Base-by-base conservation (phyloP, 2,888 invertebrate species). In the Tachina fera region DNA sequence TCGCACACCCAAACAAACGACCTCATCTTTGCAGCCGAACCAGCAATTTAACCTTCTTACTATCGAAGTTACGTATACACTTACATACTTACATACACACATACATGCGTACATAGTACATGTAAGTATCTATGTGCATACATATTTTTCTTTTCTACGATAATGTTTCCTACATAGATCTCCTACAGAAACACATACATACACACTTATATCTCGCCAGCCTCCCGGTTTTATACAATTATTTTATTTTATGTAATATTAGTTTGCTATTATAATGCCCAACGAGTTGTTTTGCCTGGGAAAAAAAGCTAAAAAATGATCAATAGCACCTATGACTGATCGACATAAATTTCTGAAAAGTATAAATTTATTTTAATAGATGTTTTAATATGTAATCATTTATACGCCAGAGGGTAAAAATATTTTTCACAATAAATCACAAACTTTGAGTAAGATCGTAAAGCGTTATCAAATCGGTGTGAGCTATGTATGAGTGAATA, bases 231-330 rank as follows among this genome's bases (percentile, higher is more conserved):
- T 80, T 58, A 49, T 58, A 49, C 72, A 80, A 67, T 74, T 74
- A 80, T 74, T 79, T 63, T 79, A 71, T 63, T 80, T 80, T 74
- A 58, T 80, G 43, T 65, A 58, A 67, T 16, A 41, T 67, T 49
- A 58, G 58, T 43, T 67, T 49, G 31, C 41, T 61, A 22, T 56
- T 47, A 9, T 19, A 16, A 11, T 22, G 19, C 43, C 72, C 67
- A 80, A 49, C 49, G n/a, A 74, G 43, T 10, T 43, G 14, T 61
- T 67, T 22, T 47, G 2, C 9, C 5, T 61, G 58, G 8, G 13
- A 3, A 10, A 13, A 22, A 6, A 56, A 3, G n/a, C n/a, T n/a
- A n/a, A n/a, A n/a, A n/a, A n/a, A n/a, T n/a, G n/a, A n/a, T n/a
- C n/a, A n/a, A n/a, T n/a, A n/a, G n/a, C n/a, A n/a, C n/a, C n/a